A percentile compares a stretch with the other conserved stretches of the same genome.
phyloP scores from a whole-genome alignment of 2,888 invertebrate genomes.

The Aspidapion aeneum region DNA sequence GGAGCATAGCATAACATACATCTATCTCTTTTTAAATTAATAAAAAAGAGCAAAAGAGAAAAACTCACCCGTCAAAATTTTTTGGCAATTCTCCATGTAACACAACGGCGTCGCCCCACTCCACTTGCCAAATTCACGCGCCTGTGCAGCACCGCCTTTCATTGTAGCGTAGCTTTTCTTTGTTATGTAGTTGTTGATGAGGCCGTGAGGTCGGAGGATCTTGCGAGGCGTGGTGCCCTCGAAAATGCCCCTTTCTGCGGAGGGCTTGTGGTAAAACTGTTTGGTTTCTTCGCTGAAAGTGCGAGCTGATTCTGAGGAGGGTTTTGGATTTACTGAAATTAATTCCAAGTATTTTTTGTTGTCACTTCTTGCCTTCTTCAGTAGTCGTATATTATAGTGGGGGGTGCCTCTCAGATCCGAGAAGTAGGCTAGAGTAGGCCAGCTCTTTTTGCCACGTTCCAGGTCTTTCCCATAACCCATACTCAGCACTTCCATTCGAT shows the following conservation, averaged over 20 bases:
- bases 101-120: slow-evolving; percentile 24
- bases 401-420: no score
- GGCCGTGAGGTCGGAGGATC: background rate
- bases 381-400: no score
- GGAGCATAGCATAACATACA: no score
- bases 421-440: no score
- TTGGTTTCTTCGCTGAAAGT: slow-evolving; percentile 21
- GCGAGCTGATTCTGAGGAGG: slow-evolving; percentile 14
- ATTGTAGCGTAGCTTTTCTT: slow-evolving; percentile 5
- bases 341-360: no score
- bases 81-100: slow-evolving; percentile 30
- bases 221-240: slow-evolving; percentile 6
- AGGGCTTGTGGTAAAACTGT: slow-evolving; percentile 18
- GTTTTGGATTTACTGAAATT: background rate
- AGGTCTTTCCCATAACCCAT: no score
- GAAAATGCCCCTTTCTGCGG: slow-evolving; percentile 18
- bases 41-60: no score
- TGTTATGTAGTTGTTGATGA: slow-evolving; percentile 9
- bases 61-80: no score
- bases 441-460: no score
- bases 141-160: background rate
- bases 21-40: no score
- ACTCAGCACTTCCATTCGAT: no score
- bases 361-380: background rate
- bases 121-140: slow-evolving; percentile 4